A percentile compares a stretch with the other conserved stretches of the same genome.
Evolutionary conservation across 2,113 vertebrate species (phyloP).

Genomic region (Gymnorhina tibicen): DNA sequence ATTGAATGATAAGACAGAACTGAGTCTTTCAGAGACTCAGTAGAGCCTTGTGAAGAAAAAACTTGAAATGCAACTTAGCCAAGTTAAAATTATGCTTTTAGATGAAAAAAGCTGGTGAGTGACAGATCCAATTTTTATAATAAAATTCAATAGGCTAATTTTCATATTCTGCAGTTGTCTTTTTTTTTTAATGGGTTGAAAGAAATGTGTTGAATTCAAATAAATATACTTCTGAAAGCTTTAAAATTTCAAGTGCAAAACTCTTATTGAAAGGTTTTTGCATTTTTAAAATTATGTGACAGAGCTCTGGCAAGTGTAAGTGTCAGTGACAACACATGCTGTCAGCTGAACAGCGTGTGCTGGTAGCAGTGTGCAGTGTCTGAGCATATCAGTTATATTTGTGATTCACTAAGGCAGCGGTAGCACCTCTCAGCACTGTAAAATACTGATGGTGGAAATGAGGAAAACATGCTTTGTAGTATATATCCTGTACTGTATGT

Average conservation of each 20-base stretch:
- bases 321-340: background rate
- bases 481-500: background rate
- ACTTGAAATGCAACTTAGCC: constrained; percentile 73
- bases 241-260: background rate
- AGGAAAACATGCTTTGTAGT: background rate
- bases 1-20: constrained; percentile 76
- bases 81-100: constrained; percentile 76
- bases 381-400: background rate
- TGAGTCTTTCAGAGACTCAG: constrained; percentile 72
- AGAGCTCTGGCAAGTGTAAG: background rate
- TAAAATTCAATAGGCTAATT: background rate
- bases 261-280: background rate
- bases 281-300: background rate
- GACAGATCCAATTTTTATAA: background rate
- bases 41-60: constrained; percentile 74
- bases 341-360: background rate
- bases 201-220: background rate
- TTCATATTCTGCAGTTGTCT: background rate
- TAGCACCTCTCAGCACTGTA: background rate
- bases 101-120: constrained; percentile 78
- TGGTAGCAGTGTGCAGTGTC: background rate
- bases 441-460: background rate
- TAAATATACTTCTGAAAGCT: background rate
- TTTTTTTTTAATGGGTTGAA: background rate
- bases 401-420: background rate